Evolutionary conservation across 2,888 invertebrate genomes (phyloP), one percentile per base, ranked within the genome.

Genomic region (Protodeltote pygarga): DNA sequence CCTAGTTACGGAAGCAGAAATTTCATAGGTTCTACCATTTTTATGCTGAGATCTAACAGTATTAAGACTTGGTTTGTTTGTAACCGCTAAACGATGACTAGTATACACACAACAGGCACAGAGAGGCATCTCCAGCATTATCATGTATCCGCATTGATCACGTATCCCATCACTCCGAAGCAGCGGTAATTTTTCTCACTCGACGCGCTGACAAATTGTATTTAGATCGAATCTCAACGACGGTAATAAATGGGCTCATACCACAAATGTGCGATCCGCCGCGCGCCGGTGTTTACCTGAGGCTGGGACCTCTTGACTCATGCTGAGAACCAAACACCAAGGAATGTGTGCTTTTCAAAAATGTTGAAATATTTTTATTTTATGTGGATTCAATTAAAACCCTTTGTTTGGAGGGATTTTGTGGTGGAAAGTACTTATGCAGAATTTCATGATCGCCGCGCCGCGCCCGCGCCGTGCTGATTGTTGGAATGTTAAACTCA

Each of bases 361-460:
- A 29, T 39, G 39, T 39, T 23, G 8, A 35, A 29, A 20, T 47
- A 47, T 48, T 47, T 41, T 41, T 47, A 40, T 51, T 52, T 33
- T 39, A 45, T 48, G 50, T 47, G 23, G 24, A 14, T n/a, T 25
- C 24, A 19, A 20, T 25, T 41, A 27, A 40, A 31, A 31, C 16
- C 17, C 17, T 8, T 19, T n/a, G n/a, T 27, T 37, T 4, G 8
- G n/a, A 17, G 13, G 24, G 31, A 19, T 14, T 9, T 25, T 20
- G 23, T n/a, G 15, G 8, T 10, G n/a, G 15, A 23, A n/a, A 16
- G 21, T 13, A 9, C 8, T 20, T 13, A 11, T 19, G n/a, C n/a
- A n/a, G n/a, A n/a, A n/a, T n/a, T n/a, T n/a, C n/a, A n/a, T n/a
- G n/a, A n/a, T n/a, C n/a, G n/a, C n/a, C n/a, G n/a, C n/a, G n/a